These are phyloP conservation scores for Dryococelus australis DNA, from an alignment of 2,888 invertebrate species.

Conservation along the genomic window DNA sequence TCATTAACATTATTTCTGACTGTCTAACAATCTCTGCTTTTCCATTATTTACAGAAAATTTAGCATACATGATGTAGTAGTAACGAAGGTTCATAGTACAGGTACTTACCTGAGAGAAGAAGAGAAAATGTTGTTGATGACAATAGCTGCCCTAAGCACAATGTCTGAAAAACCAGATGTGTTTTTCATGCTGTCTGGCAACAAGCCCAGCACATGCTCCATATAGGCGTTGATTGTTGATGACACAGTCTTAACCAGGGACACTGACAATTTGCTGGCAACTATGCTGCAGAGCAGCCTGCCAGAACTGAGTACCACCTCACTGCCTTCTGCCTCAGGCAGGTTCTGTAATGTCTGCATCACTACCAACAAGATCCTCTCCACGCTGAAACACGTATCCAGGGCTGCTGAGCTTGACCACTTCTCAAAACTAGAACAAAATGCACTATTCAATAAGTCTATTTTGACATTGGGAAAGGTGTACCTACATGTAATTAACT, in stretches of 20 bases:
- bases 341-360: constrained; percentile 7
- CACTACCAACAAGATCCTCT: background rate
- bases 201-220: background rate
- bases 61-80: too few species aligned
- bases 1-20: too few species aligned
- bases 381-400: background rate
- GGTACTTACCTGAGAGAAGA: background rate
- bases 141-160: background rate
- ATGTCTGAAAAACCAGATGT: background rate
- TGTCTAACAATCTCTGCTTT: too few species aligned
- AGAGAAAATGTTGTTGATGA: background rate
- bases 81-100: background rate
- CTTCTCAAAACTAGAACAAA: background rate
- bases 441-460: background rate
- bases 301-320: background rate
- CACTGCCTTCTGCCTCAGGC: background rate
- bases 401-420: background rate
- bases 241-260: background rate
- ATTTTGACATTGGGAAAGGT: too few species aligned
- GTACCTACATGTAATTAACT: too few species aligned
- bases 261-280: background rate
- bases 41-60: too few species aligned
- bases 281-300: background rate
- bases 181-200: background rate
- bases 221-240: background rate